These are phyloP conservation scores for Orthosia gracilis DNA, from an alignment of 2,888 invertebrate species.

Conservation along the genomic window DNA sequence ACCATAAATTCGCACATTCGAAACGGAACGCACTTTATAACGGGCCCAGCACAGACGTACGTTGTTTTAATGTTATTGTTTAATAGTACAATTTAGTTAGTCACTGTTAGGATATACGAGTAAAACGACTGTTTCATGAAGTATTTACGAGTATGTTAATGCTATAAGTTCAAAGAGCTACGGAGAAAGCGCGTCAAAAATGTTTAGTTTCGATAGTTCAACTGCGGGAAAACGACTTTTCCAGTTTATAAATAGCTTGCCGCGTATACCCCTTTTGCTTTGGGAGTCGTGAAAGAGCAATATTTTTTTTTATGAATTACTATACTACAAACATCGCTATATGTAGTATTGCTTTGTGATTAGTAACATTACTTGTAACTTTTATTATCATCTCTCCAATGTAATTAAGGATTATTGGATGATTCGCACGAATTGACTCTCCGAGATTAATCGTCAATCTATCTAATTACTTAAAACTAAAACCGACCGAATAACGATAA, in stretches of 20 bases:
- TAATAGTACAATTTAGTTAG: slow-evolving; percentile 56
- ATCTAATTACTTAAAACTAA: not conserved
- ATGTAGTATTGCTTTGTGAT: not conserved
- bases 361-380: not conserved
- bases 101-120: slow-evolving; percentile 35
- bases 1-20: slow-evolving; percentile 61
- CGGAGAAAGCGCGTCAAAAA: slow-evolving; percentile 49
- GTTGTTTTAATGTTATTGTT: slow-evolving; percentile 57
- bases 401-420: not conserved
- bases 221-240: slow-evolving; percentile 38
- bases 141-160: slow-evolving; percentile 60
- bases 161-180: slow-evolving; percentile 32
- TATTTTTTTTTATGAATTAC: not conserved
- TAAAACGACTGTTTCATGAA: slow-evolving; percentile 40
- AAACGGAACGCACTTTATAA: slow-evolving; percentile 63
- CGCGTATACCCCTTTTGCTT: not conserved
- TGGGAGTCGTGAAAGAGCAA: not conserved
- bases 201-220: slow-evolving; percentile 28
- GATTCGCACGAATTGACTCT: no score
- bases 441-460: not conserved
- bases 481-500: not conserved
- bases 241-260: slow-evolving; percentile 34
- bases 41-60: slow-evolving; percentile 28
- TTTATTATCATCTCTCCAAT: not conserved
- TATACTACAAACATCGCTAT: not conserved